phyloP scores from a whole-genome alignment of 2,888 invertebrate species.

The Pheosia gnoma region DNA sequence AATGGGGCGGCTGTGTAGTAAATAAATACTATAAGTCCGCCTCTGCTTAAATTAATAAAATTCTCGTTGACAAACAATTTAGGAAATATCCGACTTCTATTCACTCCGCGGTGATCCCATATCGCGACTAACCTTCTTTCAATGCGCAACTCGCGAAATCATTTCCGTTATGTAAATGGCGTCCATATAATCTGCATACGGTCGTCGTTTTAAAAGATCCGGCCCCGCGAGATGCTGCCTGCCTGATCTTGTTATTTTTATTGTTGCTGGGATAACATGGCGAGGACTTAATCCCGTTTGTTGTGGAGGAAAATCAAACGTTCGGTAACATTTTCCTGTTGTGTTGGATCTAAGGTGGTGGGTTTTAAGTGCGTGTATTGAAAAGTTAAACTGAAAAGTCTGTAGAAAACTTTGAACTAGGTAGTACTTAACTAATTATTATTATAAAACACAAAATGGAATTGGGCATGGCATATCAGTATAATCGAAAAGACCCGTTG shows the following conservation, averaged over 20 bases:
- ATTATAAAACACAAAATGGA: no score
- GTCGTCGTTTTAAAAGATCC: constrained; percentile 51
- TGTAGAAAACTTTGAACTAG: no score
- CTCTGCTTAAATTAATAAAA: no score
- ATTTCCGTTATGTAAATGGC: constrained; percentile 66
- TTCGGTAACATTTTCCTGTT: background rate
- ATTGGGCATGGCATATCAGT: no score
- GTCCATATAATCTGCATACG: constrained; percentile 55
- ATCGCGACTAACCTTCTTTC: background rate
- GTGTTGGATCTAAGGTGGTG: background rate
- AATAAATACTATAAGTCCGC: background rate
- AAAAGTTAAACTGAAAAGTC: no score
- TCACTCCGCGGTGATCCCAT: background rate
- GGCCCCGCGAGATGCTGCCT: constrained; percentile 1
- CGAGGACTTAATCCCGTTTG: constrained; percentile 1
- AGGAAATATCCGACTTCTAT: background rate
- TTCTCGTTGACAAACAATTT: background rate
- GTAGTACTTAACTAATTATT: no score
- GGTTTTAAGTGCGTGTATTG: background rate
- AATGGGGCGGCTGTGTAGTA: no score
- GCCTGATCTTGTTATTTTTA: constrained; percentile 11
- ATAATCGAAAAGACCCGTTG: no score
- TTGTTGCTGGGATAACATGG: constrained; percentile 2
- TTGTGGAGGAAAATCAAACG: background rate
- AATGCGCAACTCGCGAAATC: constrained; percentile 46